These are phyloP conservation scores for Drepana arcuata DNA, from an alignment of 1,140 invertebrate species.

Conservation along the genomic window DNA sequence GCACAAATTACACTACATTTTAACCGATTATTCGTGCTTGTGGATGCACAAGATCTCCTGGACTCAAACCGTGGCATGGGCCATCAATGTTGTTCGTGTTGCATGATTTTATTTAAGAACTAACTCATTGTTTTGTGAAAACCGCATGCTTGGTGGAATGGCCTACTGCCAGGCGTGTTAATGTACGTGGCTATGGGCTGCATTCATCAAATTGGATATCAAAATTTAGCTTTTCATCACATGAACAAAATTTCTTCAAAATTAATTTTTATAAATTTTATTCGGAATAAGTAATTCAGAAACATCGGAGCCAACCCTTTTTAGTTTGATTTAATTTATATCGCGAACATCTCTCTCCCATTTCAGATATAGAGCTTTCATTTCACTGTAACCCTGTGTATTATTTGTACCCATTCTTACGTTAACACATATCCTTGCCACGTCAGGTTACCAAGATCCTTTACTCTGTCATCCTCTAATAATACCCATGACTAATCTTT, in stretches of 20 bases:
- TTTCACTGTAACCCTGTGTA: conserved; percentile 23
- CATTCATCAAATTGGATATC: conserved; percentile 34
- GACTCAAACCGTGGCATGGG: conserved; percentile 50
- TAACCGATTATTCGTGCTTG: conserved; percentile 56
- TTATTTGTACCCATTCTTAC: conserved; percentile 12
- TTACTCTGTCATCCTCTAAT: too few species aligned
- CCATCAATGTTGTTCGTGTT: conserved; percentile 67
- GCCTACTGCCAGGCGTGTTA: conserved; percentile 49
- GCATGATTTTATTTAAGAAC: conserved; percentile 55
- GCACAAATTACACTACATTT: conserved; percentile 46
- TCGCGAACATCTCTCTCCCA: too few species aligned
- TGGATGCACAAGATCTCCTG: conserved; percentile 54
- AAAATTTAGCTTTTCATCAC: conserved; percentile 10
- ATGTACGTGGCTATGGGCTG: conserved; percentile 51
- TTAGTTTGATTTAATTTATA: too few species aligned
- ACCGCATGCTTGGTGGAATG: conserved; percentile 62
- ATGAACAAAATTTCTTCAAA: conserved; percentile 4
- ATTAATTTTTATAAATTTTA: too few species aligned
- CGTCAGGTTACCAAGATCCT: too few species aligned
- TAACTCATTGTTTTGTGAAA: conserved; percentile 48
- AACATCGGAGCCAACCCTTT: too few species aligned
- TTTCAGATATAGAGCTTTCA: too few species aligned
- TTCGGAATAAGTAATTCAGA: too few species aligned
- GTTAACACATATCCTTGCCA: conserved; percentile 24
- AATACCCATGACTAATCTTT: too few species aligned